These are phyloP conservation scores for Microchrysa polita DNA, from an alignment of 2,888 invertebrate species.

Conservation along the genomic window DNA sequence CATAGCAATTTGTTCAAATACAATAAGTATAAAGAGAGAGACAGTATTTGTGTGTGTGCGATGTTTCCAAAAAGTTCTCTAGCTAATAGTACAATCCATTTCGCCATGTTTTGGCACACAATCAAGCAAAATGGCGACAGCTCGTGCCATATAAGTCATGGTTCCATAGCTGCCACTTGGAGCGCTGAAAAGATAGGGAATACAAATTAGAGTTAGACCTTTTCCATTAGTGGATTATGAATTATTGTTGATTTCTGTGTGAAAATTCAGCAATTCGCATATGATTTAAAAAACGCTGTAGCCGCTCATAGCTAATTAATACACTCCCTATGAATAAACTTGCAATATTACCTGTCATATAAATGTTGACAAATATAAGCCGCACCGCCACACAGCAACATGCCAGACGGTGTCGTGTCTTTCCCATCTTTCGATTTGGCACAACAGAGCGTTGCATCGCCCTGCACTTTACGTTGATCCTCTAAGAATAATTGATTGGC, in stretches of 20 bases:
- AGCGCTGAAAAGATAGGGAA: constrained; percentile 70
- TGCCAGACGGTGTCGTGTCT: constrained; percentile 71
- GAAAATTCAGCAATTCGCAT: too few relatives aligned
- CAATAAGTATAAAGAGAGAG: constrained; percentile 13
- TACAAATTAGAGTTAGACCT: too few relatives aligned
- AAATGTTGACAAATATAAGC: constrained; percentile 96
- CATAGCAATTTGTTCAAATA: not conserved
- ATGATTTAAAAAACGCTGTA: too few relatives aligned
- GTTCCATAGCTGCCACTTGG: constrained; percentile 98
- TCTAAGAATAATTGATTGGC: constrained; percentile 95
- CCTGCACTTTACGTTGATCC: constrained; percentile 91
- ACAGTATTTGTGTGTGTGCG: not conserved
- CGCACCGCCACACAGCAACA: constrained; percentile 87
- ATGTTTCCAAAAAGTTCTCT: constrained; percentile 52
- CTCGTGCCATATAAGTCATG: constrained; percentile 94
- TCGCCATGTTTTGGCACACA: constrained; percentile 80
- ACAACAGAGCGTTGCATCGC: constrained; percentile 94
- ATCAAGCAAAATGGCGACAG: constrained; percentile 78
- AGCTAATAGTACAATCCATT: constrained; percentile 82
- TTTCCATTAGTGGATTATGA: too few relatives aligned
- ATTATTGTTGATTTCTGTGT: too few relatives aligned
- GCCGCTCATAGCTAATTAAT: not conserved
- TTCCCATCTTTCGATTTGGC: constrained; percentile 77
- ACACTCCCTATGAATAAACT: not conserved
- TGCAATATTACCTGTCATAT: constrained; percentile 73